These are phyloP conservation scores for Premnoplex brunnescens DNA, from an alignment of 2,797 vertebrate species.

Conservation along the genomic window DNA sequence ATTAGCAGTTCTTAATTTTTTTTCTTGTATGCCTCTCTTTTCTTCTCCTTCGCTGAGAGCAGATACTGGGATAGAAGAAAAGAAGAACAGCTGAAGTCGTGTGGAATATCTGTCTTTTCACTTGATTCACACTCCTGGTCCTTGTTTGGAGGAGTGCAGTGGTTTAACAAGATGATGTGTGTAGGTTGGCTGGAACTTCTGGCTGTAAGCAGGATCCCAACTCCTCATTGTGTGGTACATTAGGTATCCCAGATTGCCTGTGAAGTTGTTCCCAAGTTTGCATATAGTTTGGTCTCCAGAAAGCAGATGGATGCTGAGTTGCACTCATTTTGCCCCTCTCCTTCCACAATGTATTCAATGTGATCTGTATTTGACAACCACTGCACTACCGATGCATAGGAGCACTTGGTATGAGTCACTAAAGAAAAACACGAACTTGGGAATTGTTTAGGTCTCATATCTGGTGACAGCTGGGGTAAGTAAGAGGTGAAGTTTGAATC, in stretches of 20 bases:
- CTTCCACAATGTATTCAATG: not conserved
- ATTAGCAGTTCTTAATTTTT: not conserved
- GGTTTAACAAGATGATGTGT: not conserved
- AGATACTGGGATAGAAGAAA: not conserved
- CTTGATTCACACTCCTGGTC: not conserved
- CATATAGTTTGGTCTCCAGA: not conserved
- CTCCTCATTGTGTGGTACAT: not conserved
- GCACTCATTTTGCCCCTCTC: not conserved
- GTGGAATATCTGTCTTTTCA: not conserved
- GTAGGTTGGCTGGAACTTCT: not conserved
- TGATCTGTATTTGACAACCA: not conserved
- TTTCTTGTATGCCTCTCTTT: not conserved
- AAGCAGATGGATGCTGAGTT: not conserved
- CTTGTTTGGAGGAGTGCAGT: not conserved
- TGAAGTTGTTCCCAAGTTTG: not conserved
- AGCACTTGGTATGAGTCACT: not conserved
- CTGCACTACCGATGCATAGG: not conserved
- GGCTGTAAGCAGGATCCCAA: not conserved
- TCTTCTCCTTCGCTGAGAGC: not conserved
- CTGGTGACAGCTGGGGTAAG: not conserved
- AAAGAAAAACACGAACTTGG: not conserved
- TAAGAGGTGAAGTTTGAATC: not conserved
- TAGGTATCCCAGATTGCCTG: not conserved
- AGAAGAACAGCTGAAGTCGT: not conserved
- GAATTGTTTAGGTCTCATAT: not conserved